These are phyloP conservation scores for Saturnia japonica DNA, from an alignment of 2,888 invertebrate genomes.

Conservation along the genomic window DNA sequence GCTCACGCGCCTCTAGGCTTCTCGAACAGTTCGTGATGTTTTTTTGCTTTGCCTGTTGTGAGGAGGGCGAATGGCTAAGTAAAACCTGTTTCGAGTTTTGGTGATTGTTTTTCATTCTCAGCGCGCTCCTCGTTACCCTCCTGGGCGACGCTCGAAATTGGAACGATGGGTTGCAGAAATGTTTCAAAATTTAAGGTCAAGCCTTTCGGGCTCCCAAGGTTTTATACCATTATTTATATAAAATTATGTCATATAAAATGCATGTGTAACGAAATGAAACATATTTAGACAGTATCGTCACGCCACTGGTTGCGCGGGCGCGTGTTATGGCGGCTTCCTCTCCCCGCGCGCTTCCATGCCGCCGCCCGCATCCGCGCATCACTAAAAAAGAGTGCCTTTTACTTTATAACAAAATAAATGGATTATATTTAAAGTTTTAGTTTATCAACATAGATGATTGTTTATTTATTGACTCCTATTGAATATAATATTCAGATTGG, in stretches of 20 bases:
- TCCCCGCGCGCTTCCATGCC: slow-evolving; percentile 59
- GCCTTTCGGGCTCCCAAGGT: slow-evolving; percentile 67
- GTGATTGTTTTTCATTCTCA: slow-evolving; percentile 73
- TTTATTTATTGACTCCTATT: slow-evolving; percentile 80
- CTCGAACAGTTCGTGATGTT: slow-evolving; percentile 57
- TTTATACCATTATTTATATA: slow-evolving; percentile 59
- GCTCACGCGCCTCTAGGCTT: slow-evolving; percentile 26
- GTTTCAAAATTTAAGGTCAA: slow-evolving; percentile 53
- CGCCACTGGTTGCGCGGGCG: slow-evolving; percentile 41
- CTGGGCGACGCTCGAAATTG: slow-evolving; percentile 48
- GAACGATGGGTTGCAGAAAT: slow-evolving; percentile 55
- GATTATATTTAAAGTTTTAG: slow-evolving; percentile 80
- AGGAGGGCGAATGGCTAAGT: slow-evolving; percentile 64
- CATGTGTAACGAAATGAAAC: slow-evolving; percentile 40
- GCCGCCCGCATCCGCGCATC: slow-evolving; percentile 48
- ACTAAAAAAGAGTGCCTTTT: slow-evolving; percentile 72
- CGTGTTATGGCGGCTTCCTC: slow-evolving; percentile 40
- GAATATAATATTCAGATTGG: slow-evolving; percentile 78
- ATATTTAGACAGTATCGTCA: slow-evolving; percentile 48
- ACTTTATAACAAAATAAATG: slow-evolving; percentile 74
- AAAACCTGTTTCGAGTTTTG: slow-evolving; percentile 73
- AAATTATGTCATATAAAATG: slow-evolving; percentile 59
- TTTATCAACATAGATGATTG: slow-evolving; percentile 78
- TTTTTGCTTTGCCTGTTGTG: slow-evolving; percentile 64
- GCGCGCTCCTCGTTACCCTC: slow-evolving; percentile 51